Percentiles rank a stretch among this genome's conserved stretches.
Evolutionary conservation across 2,888 invertebrate species (phyloP).

Genomic region (Hypena proboscidalis): DNA sequence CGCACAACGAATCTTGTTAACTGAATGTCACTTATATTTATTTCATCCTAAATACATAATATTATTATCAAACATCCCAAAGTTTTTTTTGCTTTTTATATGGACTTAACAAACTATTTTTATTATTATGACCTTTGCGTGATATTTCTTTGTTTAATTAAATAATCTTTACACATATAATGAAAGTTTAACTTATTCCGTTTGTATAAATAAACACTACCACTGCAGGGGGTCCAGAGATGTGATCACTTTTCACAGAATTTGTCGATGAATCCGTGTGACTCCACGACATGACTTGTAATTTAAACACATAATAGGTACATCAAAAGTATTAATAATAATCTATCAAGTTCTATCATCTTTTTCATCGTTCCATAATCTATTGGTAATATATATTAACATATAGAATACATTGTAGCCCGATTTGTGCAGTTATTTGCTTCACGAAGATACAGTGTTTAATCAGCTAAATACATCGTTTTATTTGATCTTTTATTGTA

Average conservation of each 20-base stretch:
- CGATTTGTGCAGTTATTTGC: too few species aligned
- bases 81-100: constrained; percentile 19
- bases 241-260: constrained; percentile 31
- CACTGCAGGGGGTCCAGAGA: constrained; percentile 54
- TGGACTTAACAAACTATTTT: constrained; percentile 8
- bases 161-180: constrained; percentile 27
- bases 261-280: constrained; percentile 24
- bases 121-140: constrained; percentile 10
- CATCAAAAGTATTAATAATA: too few species aligned
- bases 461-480: too few species aligned
- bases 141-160: constrained; percentile 26
- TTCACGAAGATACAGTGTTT: too few species aligned
- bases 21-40: constrained; percentile 37
- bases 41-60: constrained; percentile 41
- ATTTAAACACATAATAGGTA: too few species aligned
- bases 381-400: too few species aligned
- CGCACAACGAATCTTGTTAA: constrained; percentile 66
- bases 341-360: too few species aligned
- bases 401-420: too few species aligned
- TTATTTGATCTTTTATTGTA: too few species aligned
- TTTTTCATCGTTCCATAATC: too few species aligned
- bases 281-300: too few species aligned
- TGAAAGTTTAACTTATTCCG: constrained; percentile 37
- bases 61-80: constrained; percentile 27
- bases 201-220: constrained; percentile 54